Conservation (phyloP, 2,797 vertebrate genomes). For the Acrocephalus scirpaceus region DNA sequence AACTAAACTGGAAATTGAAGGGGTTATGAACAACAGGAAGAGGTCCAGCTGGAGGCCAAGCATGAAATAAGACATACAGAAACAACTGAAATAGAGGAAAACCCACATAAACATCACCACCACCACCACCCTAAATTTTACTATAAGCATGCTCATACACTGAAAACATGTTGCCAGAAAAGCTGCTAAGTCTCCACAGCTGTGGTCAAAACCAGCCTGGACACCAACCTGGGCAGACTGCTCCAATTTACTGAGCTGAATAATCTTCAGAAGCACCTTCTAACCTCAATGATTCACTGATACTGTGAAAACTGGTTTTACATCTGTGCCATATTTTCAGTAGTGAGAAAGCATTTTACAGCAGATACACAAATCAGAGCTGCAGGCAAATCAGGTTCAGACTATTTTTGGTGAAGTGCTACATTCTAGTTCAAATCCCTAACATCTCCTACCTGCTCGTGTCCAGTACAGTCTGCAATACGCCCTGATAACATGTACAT, state of each 20-base stretch:
- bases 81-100: not conserved
- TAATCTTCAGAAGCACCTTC: not conserved
- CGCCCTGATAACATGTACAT: accelerated
- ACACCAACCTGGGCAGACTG: not conserved
- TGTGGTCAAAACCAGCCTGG: not conserved
- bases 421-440: not conserved
- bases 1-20: not conserved
- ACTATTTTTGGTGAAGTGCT: not conserved
- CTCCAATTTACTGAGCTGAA: not conserved
- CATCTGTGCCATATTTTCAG: not conserved
- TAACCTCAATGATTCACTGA: not conserved
- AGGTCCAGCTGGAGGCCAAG: not conserved
- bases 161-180: not conserved
- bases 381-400: not conserved
- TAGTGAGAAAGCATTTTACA: not conserved
- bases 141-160: not conserved
- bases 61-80: not conserved
- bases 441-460: not conserved
- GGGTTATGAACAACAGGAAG: not conserved
- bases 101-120: not conserved
- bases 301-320: not conserved
- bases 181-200: not conserved
- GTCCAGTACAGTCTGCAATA: not conserved
- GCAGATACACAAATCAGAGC: not conserved
- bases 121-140: not conserved